Conservation (phyloP, 1,140 invertebrate genomes). For the Argopecten irradians region DNA sequence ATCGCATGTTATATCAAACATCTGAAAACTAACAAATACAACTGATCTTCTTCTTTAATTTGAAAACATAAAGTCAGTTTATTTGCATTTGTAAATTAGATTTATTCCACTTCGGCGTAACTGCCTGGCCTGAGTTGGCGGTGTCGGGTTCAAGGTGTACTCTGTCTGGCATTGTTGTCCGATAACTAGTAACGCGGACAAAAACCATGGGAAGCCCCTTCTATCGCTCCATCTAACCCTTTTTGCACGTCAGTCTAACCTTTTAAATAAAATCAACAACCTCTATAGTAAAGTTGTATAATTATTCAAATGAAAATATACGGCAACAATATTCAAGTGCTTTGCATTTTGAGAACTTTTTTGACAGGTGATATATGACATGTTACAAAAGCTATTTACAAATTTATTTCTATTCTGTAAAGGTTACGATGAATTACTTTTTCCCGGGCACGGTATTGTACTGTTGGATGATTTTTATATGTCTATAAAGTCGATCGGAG, state of each 20-base stretch:
- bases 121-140: not conserved
- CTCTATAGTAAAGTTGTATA: not conserved
- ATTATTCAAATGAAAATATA: constrained; percentile 12
- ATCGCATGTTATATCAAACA: not conserved
- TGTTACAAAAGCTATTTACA: constrained; percentile 15
- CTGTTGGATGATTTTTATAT: not conserved
- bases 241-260: constrained; percentile 5
- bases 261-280: not conserved
- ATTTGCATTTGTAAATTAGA: not conserved
- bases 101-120: not conserved
- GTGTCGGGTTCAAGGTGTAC: not conserved
- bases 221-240: not conserved
- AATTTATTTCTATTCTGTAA: not conserved
- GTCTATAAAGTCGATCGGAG: not conserved
- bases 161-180: not conserved
- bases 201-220: not conserved
- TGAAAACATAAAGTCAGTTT: not conserved
- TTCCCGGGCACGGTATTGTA: not conserved
- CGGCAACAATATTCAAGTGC: not conserved
- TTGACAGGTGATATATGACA: constrained; percentile 1
- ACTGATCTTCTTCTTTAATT: not conserved
- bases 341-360: constrained; percentile 17
- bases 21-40: not conserved
- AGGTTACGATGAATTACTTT: not conserved
- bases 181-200: not conserved